Evolutionary conservation across 1,140 invertebrate genomes (phyloP), one percentile per base, ranked within the genome.

Genomic region (Apis laboriosa): DNA sequence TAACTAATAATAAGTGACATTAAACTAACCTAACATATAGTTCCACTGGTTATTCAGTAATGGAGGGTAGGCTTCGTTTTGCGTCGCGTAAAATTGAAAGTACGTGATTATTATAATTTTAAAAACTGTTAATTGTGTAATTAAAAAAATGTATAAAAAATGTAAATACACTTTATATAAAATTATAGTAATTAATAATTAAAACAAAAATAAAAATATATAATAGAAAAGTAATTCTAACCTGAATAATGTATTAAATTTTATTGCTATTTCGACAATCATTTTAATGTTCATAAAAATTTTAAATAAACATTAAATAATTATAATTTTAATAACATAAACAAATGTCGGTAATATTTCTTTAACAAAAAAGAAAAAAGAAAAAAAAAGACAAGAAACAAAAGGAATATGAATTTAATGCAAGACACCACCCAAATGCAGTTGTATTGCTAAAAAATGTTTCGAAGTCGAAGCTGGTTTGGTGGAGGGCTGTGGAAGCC

Each of bases 391-490:
- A 74, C 43, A 4, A 19, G 56, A 74, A 74, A 24, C 51, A 77
- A 55, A 60, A 75, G 43, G 28, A 79, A 61, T 4, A 71, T 83
- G 80, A 78, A 34, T 19, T 78, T 17, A 72, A 80, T 68, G 60
- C 55, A 64, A 68, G 53, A 28, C 64, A 70, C 81, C 77, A 63
- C 55, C 24, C 60, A 55, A 74, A 73, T 61, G 28, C 51, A 15
- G 34, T 67, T 21, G 43, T 64, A 68, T 60, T 76, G 79, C 43
- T 68, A 76, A 66, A 88, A 80, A 63, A 98, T 98, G 97, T 97
- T 97, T 95, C 95, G 97, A 84, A 97, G 97, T 95, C 95, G 97
- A 85, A 97, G 97, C 91, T 98, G 97, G 97, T 98, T 98, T 92
- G 97, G 96, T 34, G 97, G 97, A 81, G 96, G 97, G 77, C 95